phyloP scores from a whole-genome alignment of 2,888 invertebrate genomes.

The Cerastis leucographa region DNA sequence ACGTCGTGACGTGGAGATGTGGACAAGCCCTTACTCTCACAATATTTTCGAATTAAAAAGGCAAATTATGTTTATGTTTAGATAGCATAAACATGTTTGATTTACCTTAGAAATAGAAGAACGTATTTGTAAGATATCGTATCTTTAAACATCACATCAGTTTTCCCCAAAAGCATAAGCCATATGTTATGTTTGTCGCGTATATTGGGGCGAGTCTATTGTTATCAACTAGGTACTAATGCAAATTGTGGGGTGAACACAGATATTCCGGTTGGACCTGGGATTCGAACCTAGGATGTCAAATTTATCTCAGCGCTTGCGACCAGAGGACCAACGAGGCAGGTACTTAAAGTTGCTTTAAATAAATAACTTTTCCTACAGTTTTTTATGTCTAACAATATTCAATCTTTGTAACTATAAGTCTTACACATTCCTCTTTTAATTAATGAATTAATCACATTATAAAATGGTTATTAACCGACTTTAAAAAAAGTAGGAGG shows the following conservation, averaged over 20 bases:
- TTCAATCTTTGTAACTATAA: neutral
- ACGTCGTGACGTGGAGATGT: no score
- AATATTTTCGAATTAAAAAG: constrained; percentile 5
- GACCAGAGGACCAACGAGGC: neutral
- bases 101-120: neutral
- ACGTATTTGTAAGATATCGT: neutral
- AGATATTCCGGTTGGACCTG: neutral
- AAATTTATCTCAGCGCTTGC: neutral
- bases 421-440: no score
- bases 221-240: neutral
- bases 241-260: neutral
- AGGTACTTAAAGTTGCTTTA: neutral
- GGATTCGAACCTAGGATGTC: no score
- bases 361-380: neutral
- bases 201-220: neutral
- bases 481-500: no score
- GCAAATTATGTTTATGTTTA: neutral
- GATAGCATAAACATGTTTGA: neutral
- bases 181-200: neutral
- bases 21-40: neutral
- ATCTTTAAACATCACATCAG: neutral
- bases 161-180: neutral
- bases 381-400: neutral
- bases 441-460: no score
- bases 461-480: no score